phyloP scores from a whole-genome alignment of 2,797 vertebrate genomes.

The Fundulus diaphanus region DNA sequence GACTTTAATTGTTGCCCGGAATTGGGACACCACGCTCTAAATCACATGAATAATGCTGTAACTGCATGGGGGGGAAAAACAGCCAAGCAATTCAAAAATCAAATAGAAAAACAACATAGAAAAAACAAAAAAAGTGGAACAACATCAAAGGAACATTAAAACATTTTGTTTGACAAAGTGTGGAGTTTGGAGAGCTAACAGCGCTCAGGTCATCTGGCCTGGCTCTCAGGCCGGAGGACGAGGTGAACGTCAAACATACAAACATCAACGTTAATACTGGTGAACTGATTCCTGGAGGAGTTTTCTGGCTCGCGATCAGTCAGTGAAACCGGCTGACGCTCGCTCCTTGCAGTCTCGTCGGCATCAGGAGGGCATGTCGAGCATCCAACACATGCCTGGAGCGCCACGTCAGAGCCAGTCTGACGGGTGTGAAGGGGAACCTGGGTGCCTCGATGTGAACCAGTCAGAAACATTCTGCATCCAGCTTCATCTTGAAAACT shows the following conservation, averaged over 20 bases:
- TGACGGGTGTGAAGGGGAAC: constrained; percentile 44
- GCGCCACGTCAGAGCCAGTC: constrained; percentile 38
- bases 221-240: constrained; percentile 42
- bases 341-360: constrained; percentile 31
- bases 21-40: constrained; percentile 37
- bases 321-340: constrained; percentile 44
- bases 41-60: constrained; percentile 14
- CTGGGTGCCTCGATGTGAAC: constrained; percentile 20
- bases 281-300: constrained; percentile 59
- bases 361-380: constrained; percentile 42
- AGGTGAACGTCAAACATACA: constrained; percentile 49
- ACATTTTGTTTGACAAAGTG: not conserved
- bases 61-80: constrained; percentile 6
- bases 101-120: constrained; percentile 31
- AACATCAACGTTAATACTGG: constrained; percentile 38
- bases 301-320: constrained; percentile 64
- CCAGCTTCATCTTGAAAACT: constrained; percentile 13
- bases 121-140: constrained; percentile 1
- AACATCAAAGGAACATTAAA: constrained; percentile 25
- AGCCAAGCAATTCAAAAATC: constrained; percentile 25
- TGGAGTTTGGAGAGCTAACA: constrained; percentile 44
- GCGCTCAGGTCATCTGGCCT: constrained; percentile 60
- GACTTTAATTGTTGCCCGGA: constrained; percentile 25
- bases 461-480: constrained; percentile 23
- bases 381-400: constrained; percentile 27